Evolutionary conservation across 2,888 invertebrate species (phyloP).

Genomic region (Tyria jacobaeae): DNA sequence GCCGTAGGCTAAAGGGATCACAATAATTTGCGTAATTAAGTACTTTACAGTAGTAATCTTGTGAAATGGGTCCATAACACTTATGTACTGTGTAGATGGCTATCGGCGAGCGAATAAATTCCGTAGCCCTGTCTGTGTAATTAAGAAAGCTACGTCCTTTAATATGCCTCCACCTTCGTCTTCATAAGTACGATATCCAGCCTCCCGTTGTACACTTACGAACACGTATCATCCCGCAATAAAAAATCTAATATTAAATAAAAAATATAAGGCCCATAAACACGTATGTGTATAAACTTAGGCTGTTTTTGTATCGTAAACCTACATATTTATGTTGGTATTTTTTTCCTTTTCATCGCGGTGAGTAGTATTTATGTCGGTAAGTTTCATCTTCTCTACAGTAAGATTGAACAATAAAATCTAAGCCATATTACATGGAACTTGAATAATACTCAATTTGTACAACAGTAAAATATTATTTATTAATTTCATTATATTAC

Average conservation of each 20-base stretch:
- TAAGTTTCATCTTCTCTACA: conserved; percentile 1
- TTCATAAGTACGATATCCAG: conserved; percentile 39
- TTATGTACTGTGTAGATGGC: conserved; percentile 47
- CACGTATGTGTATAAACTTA: conserved; percentile 30
- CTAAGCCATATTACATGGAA: not conserved
- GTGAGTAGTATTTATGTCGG: conserved; percentile 1
- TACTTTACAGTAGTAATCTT: conserved; percentile 49
- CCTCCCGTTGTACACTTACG: conserved; percentile 12
- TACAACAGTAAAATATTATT: not conserved
- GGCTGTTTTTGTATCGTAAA: conserved; percentile 35
- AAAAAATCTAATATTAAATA: conserved; percentile 37
- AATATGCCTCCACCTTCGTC: conserved; percentile 52
- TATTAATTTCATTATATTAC: too few species aligned
- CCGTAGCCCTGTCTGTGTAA: conserved; percentile 49
- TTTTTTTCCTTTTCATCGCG: conserved; percentile 16
- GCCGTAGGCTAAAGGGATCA: conserved; percentile 41
- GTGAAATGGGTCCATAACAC: conserved; percentile 52
- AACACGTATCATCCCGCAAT: conserved; percentile 20
- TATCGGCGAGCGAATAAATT: conserved; percentile 53
- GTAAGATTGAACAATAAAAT: not conserved
- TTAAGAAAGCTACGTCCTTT: conserved; percentile 54
- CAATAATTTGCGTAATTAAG: conserved; percentile 56
- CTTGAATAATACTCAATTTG: not conserved
- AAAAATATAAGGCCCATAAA: conserved; percentile 36
- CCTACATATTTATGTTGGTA: conserved; percentile 26